Conservation (phyloP, 2,888 invertebrate genomes). For the Harmothoe impar region DNA sequence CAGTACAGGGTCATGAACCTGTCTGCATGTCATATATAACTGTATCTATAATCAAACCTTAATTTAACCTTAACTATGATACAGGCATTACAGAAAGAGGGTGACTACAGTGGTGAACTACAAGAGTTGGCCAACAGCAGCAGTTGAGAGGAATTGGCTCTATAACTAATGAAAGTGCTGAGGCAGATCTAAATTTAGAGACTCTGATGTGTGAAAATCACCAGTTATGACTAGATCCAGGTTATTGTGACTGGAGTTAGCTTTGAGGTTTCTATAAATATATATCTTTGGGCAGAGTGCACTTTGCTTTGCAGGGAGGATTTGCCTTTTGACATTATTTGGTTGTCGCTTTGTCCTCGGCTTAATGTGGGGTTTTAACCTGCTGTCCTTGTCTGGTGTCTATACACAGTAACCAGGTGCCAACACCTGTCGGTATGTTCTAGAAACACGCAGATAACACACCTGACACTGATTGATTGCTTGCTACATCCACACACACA, state of each 20-base stretch:
- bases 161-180: not conserved
- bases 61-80: no score
- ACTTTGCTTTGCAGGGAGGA: not conserved
- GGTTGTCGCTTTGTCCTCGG: constrained; percentile 9
- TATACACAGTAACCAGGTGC: not conserved
- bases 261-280: not conserved
- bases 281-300: not conserved
- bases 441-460: no score
- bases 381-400: not conserved
- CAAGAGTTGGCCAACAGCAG: no score
- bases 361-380: not conserved
- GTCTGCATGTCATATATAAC: no score
- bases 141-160: no score
- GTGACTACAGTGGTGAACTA: no score
- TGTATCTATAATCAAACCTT: no score
- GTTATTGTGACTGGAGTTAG: constrained; percentile 6
- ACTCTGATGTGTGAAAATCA: not conserved
- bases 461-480: no score
- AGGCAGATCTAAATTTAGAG: not conserved
- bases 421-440: no score
- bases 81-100: no score
- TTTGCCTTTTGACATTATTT: not conserved
- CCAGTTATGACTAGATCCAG: constrained; percentile 2
- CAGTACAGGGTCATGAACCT: no score
- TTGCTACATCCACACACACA: no score